These are phyloP conservation scores for Camponotus pennsylvanicus DNA, from an alignment of 1,140 invertebrate genomes.

Conservation along the genomic window DNA sequence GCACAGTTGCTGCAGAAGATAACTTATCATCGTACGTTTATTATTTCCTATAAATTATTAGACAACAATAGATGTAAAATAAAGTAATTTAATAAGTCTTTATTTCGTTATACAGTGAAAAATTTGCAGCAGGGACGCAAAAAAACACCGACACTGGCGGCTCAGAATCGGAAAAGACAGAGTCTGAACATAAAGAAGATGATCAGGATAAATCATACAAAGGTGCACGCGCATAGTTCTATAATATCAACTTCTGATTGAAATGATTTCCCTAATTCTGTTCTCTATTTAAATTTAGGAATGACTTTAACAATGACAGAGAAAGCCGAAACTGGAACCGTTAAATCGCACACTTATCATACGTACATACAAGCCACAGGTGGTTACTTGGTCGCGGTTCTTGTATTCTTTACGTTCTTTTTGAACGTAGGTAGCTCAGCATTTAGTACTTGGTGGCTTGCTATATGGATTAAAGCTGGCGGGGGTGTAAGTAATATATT, in stretches of 20 bases:
- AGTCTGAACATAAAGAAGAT: neutral
- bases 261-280: neutral
- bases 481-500: constrained; percentile 81
- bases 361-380: constrained; percentile 88
- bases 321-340: constrained; percentile 83
- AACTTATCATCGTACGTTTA: constrained; percentile 9
- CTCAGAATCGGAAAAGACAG: neutral
- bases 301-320: constrained; percentile 83
- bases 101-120: constrained; percentile 23
- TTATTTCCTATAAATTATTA: neutral
- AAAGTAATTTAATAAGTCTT: neutral
- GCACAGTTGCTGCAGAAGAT: constrained; percentile 34
- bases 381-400: constrained; percentile 85
- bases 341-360: constrained; percentile 85
- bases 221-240: constrained; percentile 2
- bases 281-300: constrained; percentile 42
- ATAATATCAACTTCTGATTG: neutral
- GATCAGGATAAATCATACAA: constrained; percentile 37
- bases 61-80: too few relatives aligned
- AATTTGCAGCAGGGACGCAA: neutral
- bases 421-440: constrained; percentile 87
- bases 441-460: constrained; percentile 90
- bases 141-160: neutral
- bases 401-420: constrained; percentile 87
- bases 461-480: constrained; percentile 88